These are phyloP conservation scores for Steinernema carpocapsae DNA, from an alignment of 2,888 invertebrate genomes.

Conservation along the genomic window DNA sequence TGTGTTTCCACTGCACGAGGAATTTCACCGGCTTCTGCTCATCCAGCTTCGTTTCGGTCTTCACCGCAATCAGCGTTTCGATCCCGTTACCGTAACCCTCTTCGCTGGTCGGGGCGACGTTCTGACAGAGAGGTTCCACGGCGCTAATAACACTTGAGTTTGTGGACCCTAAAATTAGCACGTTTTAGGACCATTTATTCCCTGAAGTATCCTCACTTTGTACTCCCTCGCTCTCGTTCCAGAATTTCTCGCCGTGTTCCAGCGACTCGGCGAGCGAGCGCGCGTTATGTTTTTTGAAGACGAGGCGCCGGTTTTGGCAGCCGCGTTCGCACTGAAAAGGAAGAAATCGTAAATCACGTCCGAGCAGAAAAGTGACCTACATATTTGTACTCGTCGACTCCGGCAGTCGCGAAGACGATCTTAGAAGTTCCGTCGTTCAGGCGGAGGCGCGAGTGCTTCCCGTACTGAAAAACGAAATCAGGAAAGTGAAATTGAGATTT, in stretches of 20 bases:
- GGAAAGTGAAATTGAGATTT: no score
- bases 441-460: constrained; percentile 42
- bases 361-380: constrained; percentile 32
- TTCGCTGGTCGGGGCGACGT: constrained; percentile 43
- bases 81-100: constrained; percentile 41
- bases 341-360: neutral
- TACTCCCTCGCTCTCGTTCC: constrained; percentile 37
- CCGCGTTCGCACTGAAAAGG: constrained; percentile 53
- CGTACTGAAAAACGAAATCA: constrained; percentile 47
- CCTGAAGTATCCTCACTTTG: constrained; percentile 15
- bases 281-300: constrained; percentile 40
- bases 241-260: constrained; percentile 43
- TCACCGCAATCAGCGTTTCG: constrained; percentile 44
- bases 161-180: constrained; percentile 45
- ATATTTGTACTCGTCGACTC: constrained; percentile 40
- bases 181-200: neutral
- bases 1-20: constrained; percentile 45
- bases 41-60: constrained; percentile 37
- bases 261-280: constrained; percentile 43
- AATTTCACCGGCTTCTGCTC: constrained; percentile 40
- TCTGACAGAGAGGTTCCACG: constrained; percentile 57
- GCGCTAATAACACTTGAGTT: constrained; percentile 52
- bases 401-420: constrained; percentile 1
- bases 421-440: constrained; percentile 43
- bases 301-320: constrained; percentile 49